Conservation (phyloP, 2,113 vertebrate species). For the Semicossyphus pulcher region DNA sequence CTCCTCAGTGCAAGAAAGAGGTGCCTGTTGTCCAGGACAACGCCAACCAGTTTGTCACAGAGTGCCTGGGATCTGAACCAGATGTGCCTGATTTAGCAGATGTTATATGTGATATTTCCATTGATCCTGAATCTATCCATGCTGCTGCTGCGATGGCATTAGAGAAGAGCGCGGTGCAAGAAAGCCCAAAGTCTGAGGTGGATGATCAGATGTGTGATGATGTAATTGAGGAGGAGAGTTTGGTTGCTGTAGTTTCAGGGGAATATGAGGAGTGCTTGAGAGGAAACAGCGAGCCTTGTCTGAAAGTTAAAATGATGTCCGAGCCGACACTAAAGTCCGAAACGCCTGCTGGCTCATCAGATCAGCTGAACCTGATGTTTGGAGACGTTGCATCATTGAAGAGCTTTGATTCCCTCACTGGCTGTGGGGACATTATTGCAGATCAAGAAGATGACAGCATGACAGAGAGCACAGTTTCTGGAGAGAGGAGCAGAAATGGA, state of each 20-base stretch:
- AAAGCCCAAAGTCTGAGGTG: conserved; percentile 50
- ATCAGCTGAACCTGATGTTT: conserved; percentile 90
- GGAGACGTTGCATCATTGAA: conserved; percentile 95
- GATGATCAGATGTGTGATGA: conserved; percentile 21
- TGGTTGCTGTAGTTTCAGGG: background rate
- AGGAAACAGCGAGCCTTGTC: conserved; percentile 60
- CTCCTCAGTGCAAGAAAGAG: conserved; percentile 64
- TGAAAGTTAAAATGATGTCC: conserved; percentile 70
- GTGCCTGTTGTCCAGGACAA: conserved; percentile 69
- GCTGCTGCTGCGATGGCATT: conserved; percentile 29
- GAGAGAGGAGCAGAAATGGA: conserved; percentile 88
- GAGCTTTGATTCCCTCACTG: conserved; percentile 97
- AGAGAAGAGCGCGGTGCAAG: conserved; percentile 49
- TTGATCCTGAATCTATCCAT: conserved; percentile 69
- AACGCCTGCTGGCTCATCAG: conserved; percentile 80
- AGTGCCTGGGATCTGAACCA: conserved; percentile 77
- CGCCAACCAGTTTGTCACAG: conserved; percentile 45
- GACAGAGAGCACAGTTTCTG: conserved; percentile 89
- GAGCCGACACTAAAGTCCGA: conserved; percentile 62
- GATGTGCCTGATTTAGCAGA: conserved; percentile 78
- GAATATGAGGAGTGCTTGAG: conserved; percentile 57
- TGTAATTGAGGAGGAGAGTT: conserved; percentile 26
- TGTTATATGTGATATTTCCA: conserved; percentile 42
- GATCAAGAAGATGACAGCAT: conserved; percentile 95
- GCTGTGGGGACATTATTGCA: conserved; percentile 96